These are phyloP conservation scores for Cephalopachus bancanus DNA, from an alignment of 2,797 vertebrate species.

Conservation along the genomic window DNA sequence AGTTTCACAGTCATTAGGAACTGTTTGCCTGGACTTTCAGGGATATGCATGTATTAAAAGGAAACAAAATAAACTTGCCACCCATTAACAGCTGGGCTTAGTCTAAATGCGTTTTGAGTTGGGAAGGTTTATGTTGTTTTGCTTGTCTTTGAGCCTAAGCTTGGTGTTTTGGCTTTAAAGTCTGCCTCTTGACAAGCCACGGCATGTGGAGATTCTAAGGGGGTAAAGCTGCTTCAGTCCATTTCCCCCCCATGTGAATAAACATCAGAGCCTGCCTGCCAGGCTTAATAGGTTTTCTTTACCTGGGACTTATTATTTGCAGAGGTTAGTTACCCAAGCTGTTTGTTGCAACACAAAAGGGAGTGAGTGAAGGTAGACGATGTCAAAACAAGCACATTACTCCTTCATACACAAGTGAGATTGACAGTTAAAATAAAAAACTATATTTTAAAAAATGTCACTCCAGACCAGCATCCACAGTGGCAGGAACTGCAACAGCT, in stretches of 20 bases:
- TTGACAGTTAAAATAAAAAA: too few relatives aligned
- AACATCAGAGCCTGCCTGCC: conserved; percentile 16
- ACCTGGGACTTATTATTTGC: neutral
- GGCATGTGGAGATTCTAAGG: conserved; percentile 54
- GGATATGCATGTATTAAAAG: neutral
- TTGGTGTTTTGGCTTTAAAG: neutral
- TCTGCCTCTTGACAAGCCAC: conserved; percentile 66
- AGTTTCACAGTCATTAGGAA: neutral
- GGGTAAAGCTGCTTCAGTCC: conserved; percentile 56
- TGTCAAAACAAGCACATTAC: neutral
- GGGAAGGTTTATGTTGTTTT: neutral
- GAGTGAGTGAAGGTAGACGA: neutral
- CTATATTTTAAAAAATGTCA: too few relatives aligned
- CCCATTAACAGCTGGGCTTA: neutral
- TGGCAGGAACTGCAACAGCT: neutral
- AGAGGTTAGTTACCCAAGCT: conserved; percentile 4
- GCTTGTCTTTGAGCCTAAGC: conserved; percentile 48
- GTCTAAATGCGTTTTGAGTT: neutral
- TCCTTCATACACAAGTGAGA: too few relatives aligned
- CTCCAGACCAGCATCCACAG: rapidly evolving
- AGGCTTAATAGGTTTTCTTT: conserved; percentile 14
- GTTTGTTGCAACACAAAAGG: conserved; percentile 28
- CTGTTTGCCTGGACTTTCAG: neutral
- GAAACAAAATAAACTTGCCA: neutral
- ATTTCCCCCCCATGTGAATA: neutral